Conservation (phyloP, 1,140 invertebrate genomes). For the Panonychus citri region DNA sequence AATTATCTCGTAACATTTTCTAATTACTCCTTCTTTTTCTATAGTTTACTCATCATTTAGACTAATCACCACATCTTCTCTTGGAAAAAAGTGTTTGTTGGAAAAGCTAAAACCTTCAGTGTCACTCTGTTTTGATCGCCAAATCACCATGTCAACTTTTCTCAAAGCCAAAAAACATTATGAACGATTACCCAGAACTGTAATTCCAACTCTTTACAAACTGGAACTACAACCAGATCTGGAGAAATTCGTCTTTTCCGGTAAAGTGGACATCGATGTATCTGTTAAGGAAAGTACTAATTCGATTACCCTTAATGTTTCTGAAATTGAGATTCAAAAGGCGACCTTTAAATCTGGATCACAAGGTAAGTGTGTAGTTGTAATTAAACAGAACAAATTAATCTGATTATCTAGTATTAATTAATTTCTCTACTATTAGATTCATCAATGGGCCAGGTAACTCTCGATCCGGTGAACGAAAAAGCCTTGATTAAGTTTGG, state of each 20-base stretch:
- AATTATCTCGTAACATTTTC: too few species aligned
- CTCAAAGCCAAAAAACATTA: too few species aligned
- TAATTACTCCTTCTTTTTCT: too few species aligned
- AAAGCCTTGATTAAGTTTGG: conserved; percentile 41
- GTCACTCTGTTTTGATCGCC: too few species aligned
- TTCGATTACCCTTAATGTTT: conserved; percentile 39
- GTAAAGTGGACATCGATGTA: conserved; percentile 44
- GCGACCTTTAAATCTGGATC: background rate
- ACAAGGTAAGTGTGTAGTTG: background rate
- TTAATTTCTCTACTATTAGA: background rate
- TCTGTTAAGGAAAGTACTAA: conserved; percentile 22
- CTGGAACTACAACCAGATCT: conserved; percentile 47
- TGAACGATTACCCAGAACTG: conserved; percentile 35
- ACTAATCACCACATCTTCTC: too few species aligned
- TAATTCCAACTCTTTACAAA: conserved; percentile 47
- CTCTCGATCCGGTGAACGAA: conserved; percentile 23
- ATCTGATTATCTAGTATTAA: background rate
- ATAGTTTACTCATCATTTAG: too few species aligned
- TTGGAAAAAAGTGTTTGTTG: too few species aligned
- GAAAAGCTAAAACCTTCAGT: too few species aligned
- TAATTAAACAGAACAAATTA: background rate
- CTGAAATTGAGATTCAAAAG: background rate
- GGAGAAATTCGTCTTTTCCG: conserved; percentile 37
- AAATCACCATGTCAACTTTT: too few species aligned
- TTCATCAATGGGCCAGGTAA: background rate